Base-by-base conservation (phyloP, 2,797 vertebrate genomes). In the Staurois parvus region DNA sequence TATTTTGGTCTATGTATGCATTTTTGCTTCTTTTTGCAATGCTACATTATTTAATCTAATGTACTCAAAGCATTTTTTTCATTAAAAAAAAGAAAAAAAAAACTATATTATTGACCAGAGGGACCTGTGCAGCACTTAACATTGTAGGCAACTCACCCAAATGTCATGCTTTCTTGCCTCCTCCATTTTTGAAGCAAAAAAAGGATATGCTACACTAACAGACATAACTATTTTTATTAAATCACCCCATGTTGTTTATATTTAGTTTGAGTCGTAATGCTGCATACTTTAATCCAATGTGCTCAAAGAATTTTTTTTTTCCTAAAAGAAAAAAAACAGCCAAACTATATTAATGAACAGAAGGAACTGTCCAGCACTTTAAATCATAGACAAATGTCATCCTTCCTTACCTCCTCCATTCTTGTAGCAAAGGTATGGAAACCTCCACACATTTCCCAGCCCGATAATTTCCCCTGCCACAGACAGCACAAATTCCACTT, bases 401-500 rank as follows among this genome's bases (percentile, higher is more conserved):
- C 42, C 68, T 67, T 48, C 79, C 96, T 96, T 95, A 99, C 98
- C 98, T 95, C 98, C 98, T 92, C 98, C 98, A 84, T 99, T 99
- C 93, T 99, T 99, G 95, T 99, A 99, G 93, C 98, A 99, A 88
- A 99, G 97, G 90, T 99, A 99, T 0, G 98, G 98, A 90, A 99
- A 99, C 90, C 98, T 95, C 98, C 98, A 99, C 42, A 99, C 98
- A 1, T 99, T 99, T 67, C 98, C 98, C 88, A 99, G 90, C 30
- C 98, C 98, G 56, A 99, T 99, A 91, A 99, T 99, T 93, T 99
- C 98, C 90, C 98, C 98, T 0, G 98, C 98, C 93, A 99, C 98
- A 45, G 98, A 99, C 88, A 99, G 94, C 90, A 99, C 88, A 90
- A 99, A 99, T 93, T 99, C 98, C 66, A 99, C 92, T 94, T 99